phyloP scores from a whole-genome alignment of 2,888 invertebrate species.

The Mythimna lalbum region DNA sequence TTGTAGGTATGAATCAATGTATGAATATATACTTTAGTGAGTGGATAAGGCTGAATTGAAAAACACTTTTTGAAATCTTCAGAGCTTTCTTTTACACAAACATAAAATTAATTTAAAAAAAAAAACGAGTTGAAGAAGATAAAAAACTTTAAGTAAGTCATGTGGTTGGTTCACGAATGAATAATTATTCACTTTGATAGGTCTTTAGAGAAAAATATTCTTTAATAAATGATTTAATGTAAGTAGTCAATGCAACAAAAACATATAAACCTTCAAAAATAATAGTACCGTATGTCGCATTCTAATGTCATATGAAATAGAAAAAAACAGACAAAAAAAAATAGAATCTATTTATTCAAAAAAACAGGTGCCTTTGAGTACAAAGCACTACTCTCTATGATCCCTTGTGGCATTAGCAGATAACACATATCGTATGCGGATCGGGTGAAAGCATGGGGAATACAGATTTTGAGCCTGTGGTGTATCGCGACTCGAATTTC shows the following conservation, averaged over 20 bases:
- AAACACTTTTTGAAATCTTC: no score
- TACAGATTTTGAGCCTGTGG: slow-evolving; percentile 84
- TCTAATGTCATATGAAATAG: slow-evolving; percentile 19
- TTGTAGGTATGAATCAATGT: no score
- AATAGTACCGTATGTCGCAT: background rate
- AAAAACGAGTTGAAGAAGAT: no score
- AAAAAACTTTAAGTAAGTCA: no score
- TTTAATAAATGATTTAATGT: background rate
- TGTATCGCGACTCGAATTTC: slow-evolving; percentile 84
- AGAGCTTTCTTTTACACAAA: no score
- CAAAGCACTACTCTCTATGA: slow-evolving; percentile 83
- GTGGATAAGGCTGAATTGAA: no score
- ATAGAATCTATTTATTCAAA: slow-evolving; percentile 81
- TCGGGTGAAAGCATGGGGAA: slow-evolving; percentile 89
- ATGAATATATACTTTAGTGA: no score
- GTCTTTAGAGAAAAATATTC: background rate
- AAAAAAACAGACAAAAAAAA: slow-evolving; percentile 55
- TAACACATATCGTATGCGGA: slow-evolving; percentile 88
- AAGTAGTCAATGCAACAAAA: no score
- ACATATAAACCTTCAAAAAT: background rate
- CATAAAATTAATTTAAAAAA: no score
- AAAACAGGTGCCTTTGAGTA: slow-evolving; percentile 88
- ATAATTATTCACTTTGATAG: no score
- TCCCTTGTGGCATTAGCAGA: slow-evolving; percentile 88
- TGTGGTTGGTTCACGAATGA: no score